phyloP scores from a whole-genome alignment of 2,113 vertebrate species.

The Ceyx cyanopectus region DNA sequence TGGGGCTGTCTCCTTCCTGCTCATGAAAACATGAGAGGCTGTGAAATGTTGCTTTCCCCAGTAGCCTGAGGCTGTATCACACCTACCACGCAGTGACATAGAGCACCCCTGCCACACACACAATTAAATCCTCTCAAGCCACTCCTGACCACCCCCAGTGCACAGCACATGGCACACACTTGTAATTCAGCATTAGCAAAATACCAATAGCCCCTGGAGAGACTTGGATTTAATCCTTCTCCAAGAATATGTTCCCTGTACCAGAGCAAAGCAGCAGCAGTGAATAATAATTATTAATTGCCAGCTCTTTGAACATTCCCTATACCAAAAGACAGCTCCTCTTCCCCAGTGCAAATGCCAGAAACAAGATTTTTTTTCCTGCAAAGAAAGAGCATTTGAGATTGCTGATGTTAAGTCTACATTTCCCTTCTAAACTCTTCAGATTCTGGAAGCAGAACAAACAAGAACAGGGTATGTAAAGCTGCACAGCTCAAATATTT shows the following conservation, averaged over 20 bases:
- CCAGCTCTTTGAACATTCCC: slow-evolving; percentile 23
- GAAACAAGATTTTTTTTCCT: neutral
- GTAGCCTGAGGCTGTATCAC: neutral
- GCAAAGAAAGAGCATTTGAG: neutral
- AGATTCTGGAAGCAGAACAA: neutral
- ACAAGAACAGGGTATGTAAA: neutral
- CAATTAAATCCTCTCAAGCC: slow-evolving; percentile 35
- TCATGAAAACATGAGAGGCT: neutral
- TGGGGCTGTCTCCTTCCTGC: neutral
- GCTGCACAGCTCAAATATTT: slow-evolving; percentile 20
- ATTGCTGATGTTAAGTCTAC: neutral
- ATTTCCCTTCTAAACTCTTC: neutral
- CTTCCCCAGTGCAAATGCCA: neutral
- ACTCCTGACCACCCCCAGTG: slow-evolving; percentile 13
- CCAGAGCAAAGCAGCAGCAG: slow-evolving; percentile 27
- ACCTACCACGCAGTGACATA: neutral
- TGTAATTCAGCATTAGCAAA: slow-evolving; percentile 31
- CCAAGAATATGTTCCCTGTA: slow-evolving; percentile 2
- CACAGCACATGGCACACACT: neutral
- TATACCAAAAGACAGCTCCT: neutral
- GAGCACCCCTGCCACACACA: slow-evolving; percentile 18
- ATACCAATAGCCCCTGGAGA: slow-evolving; percentile 1
- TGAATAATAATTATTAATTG: slow-evolving; percentile 18
- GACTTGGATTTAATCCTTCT: slow-evolving; percentile 21
- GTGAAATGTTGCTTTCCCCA: neutral